These are phyloP conservation scores for Enteromius trimaculatus DNA, from an alignment of 2,797 vertebrate genomes.

Conservation along the genomic window DNA sequence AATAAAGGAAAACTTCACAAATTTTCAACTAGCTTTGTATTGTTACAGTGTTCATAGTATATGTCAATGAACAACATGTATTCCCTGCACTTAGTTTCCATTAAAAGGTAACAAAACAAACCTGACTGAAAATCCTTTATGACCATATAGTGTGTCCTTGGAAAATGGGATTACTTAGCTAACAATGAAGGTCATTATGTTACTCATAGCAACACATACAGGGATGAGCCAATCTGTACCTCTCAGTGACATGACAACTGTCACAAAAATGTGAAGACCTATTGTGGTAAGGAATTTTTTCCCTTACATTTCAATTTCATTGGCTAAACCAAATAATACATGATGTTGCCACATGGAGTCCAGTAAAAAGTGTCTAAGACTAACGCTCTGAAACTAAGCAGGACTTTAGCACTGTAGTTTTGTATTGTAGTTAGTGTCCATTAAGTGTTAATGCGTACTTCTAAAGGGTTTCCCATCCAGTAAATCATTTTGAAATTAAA, in stretches of 20 bases:
- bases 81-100: not conserved
- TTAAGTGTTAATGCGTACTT: not conserved
- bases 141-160: not conserved
- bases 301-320: not conserved
- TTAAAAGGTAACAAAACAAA: not conserved
- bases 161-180: not conserved
- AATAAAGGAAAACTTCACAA: not conserved
- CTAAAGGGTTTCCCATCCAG: not conserved
- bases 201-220: not conserved
- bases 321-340: not conserved
- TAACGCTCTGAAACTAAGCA: not conserved
- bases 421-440: not conserved
- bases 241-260: not conserved
- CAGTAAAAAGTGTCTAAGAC: not conserved
- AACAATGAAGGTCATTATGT: not conserved
- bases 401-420: not conserved
- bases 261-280: not conserved
- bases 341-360: not conserved
- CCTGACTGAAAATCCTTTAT: not conserved
- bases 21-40: constrained; percentile 1
- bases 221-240: not conserved
- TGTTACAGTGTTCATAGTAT: not conserved
- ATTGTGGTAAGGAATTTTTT: not conserved
- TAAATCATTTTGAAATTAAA: not conserved
- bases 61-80: not conserved